A percentile compares a stretch with the other conserved stretches of the same genome.
phyloP scores from a whole-genome alignment of 2,113 vertebrate species.

The Semnornis frantzii region DNA sequence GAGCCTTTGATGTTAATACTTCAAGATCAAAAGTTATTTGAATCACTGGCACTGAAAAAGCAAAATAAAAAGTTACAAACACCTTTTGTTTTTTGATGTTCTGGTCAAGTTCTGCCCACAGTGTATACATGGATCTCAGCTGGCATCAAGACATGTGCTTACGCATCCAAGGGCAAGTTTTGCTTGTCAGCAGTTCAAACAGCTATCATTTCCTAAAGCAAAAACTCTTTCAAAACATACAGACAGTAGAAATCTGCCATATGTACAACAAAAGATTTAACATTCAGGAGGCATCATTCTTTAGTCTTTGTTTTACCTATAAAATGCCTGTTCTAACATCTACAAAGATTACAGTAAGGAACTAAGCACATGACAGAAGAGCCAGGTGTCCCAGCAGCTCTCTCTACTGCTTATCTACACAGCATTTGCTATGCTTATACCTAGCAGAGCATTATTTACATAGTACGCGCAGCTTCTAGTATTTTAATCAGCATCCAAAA shows the following conservation, averaged over 20 bases:
- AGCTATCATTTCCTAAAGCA: conserved; percentile 76
- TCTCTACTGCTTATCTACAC: conserved; percentile 50
- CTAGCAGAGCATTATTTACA: conserved; percentile 53
- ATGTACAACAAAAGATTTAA: conserved; percentile 32
- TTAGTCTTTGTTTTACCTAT: conserved; percentile 49
- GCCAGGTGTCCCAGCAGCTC: conserved; percentile 20
- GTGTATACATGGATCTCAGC: neutral
- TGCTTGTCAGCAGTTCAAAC: conserved; percentile 73
- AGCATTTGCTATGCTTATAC: conserved; percentile 43
- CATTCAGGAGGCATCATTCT: conserved; percentile 73
- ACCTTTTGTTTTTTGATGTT: conserved; percentile 9
- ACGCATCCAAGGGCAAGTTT: conserved; percentile 59
- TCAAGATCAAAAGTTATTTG: conserved; percentile 77
- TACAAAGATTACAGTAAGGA: conserved; percentile 26
- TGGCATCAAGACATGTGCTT: neutral
- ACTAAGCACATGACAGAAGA: conserved; percentile 21
- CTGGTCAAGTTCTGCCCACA: conserved; percentile 31
- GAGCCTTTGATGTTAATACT: conserved; percentile 59
- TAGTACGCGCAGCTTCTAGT: conserved; percentile 39
- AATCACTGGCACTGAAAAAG: conserved; percentile 69
- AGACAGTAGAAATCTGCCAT: conserved; percentile 65
- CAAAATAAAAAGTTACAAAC: conserved; percentile 56
- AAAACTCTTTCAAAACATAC: conserved; percentile 18
- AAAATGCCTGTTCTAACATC: conserved; percentile 34
- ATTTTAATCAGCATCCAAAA: conserved; percentile 31